These are phyloP conservation scores for Protobothrops flavoviridis DNA, from an alignment of 2,113 vertebrate species.

Conservation along the genomic window DNA sequence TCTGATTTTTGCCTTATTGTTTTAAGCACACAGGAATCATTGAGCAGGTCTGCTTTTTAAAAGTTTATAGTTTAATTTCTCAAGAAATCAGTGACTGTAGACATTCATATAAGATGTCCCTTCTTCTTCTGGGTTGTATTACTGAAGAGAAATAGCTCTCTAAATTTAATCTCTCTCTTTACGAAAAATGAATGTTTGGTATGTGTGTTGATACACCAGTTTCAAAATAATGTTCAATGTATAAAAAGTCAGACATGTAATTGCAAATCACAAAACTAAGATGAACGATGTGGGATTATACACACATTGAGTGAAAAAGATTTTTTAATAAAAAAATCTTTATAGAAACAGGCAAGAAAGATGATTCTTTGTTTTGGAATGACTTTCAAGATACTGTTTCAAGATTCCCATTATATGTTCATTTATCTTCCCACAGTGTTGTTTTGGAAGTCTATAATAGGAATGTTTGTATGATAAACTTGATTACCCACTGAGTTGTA, in stretches of 20 bases:
- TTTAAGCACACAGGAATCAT: not conserved
- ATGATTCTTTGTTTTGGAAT: not conserved
- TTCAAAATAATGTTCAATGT: not conserved
- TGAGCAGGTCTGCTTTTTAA: not conserved
- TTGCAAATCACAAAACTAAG: not conserved
- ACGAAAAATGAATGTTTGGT: not conserved
- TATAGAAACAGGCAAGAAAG: not conserved
- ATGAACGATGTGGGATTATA: not conserved
- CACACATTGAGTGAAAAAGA: not conserved
- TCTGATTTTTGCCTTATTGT: not conserved
- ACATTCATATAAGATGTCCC: not conserved
- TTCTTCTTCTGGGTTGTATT: constrained; percentile 11
- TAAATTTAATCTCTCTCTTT: constrained; percentile 10
- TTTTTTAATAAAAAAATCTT: not conserved
- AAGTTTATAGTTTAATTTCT: constrained; percentile 30
- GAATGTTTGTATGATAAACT: not conserved
- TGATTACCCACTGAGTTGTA: not conserved
- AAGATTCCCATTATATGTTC: not conserved
- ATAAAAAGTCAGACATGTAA: not conserved
- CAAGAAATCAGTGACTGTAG: not conserved
- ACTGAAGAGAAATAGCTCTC: not conserved
- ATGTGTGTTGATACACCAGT: not conserved
- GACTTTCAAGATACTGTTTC: not conserved
- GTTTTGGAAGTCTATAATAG: not conserved
- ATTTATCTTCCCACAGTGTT: not conserved